Evolutionary conservation across 2,113 vertebrate genomes (phyloP).

Genomic region (Proteles cristata): DNA sequence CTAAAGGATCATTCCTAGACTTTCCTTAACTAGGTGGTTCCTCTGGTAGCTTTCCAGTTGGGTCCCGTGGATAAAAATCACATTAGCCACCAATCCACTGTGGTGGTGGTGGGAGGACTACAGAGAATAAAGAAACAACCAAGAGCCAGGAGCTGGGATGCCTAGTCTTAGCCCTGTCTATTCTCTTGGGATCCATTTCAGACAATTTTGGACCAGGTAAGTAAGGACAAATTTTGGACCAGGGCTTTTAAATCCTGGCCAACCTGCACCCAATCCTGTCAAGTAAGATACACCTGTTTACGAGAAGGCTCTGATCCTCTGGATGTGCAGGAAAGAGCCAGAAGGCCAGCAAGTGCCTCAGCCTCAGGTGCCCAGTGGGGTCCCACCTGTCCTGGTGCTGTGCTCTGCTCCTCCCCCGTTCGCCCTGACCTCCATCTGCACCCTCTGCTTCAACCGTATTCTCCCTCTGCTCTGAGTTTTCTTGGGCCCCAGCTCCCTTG

Average conservation of each 20-base stretch:
- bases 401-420: background rate
- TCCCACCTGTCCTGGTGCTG: background rate
- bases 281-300: background rate
- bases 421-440: background rate
- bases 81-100: background rate
- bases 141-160: background rate
- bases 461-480: background rate
- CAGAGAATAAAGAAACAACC: background rate
- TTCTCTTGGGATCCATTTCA: background rate
- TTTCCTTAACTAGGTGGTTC: background rate
- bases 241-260: background rate
- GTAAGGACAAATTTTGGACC: background rate
- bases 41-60: background rate
- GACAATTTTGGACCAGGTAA: background rate
- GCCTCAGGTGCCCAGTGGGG: background rate
- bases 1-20: background rate
- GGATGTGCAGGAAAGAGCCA: background rate
- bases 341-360: background rate
- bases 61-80: background rate
- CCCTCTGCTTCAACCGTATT: background rate
- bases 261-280: background rate
- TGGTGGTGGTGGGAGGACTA: background rate
- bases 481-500: background rate
- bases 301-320: background rate
- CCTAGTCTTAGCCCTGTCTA: background rate